Evolutionary conservation across 1,140 invertebrate species (phyloP).

Genomic region (Liolophura sinensis): DNA sequence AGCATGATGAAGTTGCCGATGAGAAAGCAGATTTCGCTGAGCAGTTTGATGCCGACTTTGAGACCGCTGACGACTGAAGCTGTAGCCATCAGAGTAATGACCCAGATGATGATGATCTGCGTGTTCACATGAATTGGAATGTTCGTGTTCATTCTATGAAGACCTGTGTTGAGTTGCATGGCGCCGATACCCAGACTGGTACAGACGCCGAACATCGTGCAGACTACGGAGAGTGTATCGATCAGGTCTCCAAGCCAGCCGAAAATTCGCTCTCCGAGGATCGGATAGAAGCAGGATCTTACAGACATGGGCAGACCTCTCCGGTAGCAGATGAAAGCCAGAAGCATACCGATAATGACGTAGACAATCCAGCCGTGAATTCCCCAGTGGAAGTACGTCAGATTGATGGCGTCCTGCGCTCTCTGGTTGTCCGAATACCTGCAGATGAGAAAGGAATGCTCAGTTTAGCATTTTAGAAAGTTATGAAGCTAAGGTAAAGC

Average conservation of each 20-base stretch:
- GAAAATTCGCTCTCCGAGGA: slow-evolving; percentile 4
- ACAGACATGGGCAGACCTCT: not conserved
- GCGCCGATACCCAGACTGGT: not conserved
- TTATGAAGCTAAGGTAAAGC: no score
- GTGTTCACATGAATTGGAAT: no score
- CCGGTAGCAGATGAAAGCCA: not conserved
- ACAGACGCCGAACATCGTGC: slow-evolving; percentile 2
- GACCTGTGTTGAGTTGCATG: no score
- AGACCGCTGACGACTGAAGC: no score
- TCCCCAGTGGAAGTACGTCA: slow-evolving; percentile 8
- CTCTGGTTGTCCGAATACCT: not conserved
- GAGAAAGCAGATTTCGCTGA: not conserved
- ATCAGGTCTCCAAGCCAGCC: slow-evolving; percentile 9
- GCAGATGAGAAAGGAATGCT: no score
- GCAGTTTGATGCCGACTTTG: no score
- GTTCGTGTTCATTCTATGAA: no score
- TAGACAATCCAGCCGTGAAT: slow-evolving; percentile 7
- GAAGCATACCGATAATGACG: not conserved
- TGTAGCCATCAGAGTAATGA: no score
- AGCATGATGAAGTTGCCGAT: not conserved
- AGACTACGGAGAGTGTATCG: slow-evolving; percentile 2
- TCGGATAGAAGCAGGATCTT: slow-evolving; percentile 6
- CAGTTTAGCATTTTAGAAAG: no score
- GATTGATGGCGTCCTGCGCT: not conserved
- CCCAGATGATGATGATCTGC: no score